Evolutionary conservation across 1,140 invertebrate species (phyloP).

Genomic region (Atta colombica): DNA sequence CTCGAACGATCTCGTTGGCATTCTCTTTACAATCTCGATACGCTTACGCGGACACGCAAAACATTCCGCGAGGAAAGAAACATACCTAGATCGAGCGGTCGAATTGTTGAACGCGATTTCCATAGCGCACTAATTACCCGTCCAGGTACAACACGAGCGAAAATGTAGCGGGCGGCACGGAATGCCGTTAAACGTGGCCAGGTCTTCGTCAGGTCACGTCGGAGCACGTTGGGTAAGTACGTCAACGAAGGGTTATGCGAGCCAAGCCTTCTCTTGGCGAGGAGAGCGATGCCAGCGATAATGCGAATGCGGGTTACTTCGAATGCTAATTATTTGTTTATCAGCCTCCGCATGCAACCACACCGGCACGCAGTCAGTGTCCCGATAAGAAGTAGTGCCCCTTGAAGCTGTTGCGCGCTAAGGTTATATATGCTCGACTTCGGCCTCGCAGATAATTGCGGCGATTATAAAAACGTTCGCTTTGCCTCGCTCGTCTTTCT

Average conservation of each 20-base stretch:
- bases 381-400: conserved; percentile 70
- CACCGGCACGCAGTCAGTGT: conserved; percentile 60
- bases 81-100: conserved; percentile 36
- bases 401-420: conserved; percentile 21
- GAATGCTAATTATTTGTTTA: conserved; percentile 85
- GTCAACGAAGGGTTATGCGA: conserved; percentile 48
- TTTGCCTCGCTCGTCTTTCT: conserved; percentile 64
- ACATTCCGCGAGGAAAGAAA: conserved; percentile 25
- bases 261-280: conserved; percentile 1
- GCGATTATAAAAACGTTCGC: conserved; percentile 66
- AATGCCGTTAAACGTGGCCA: conserved; percentile 39
- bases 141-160: conserved; percentile 20
- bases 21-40: conserved; percentile 45
- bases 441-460: conserved; percentile 66
- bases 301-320: conserved; percentile 74
- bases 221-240: not conserved
- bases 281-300: conserved; percentile 66
- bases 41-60: conserved; percentile 22
- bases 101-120: conserved; percentile 52
- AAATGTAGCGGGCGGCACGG: conserved; percentile 24
- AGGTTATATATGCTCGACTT: conserved; percentile 34
- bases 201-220: not conserved
- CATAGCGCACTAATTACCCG: conserved; percentile 49
- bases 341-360: conserved; percentile 77
- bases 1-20: conserved; percentile 28